Evolutionary conservation across 2,113 vertebrate genomes (phyloP).

Genomic region (Hyperoodon ampullatus): DNA sequence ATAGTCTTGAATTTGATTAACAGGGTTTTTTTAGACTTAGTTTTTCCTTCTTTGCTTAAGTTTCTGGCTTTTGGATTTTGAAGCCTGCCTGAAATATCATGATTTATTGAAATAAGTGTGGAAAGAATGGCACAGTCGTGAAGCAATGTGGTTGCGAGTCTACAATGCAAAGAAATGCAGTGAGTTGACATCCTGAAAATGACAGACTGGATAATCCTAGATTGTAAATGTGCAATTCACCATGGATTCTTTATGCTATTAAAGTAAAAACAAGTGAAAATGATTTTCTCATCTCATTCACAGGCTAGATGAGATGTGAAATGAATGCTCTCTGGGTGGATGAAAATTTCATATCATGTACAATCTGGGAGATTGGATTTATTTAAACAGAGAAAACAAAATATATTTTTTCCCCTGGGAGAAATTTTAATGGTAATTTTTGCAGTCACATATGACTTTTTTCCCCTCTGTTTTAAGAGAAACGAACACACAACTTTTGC

Average conservation of each 20-base stretch:
- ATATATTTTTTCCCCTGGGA: neutral
- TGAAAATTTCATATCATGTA: slow-evolving; percentile 49
- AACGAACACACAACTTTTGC: neutral
- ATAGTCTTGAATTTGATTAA: slow-evolving; percentile 62
- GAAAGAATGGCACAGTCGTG: neutral
- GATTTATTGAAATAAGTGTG: slow-evolving; percentile 51
- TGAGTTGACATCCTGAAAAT: slow-evolving; percentile 56
- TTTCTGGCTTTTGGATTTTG: slow-evolving; percentile 52
- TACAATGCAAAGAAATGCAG: neutral
- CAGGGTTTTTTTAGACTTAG: neutral
- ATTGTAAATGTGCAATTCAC: slow-evolving; percentile 9
- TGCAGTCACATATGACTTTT: neutral
- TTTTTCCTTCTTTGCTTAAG: slow-evolving; percentile 29
- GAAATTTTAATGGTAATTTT: slow-evolving; percentile 51
- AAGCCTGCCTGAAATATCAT: neutral
- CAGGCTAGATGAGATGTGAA: slow-evolving; percentile 69
- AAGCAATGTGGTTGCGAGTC: neutral
- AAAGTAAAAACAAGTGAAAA: neutral
- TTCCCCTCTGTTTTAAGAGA: neutral
- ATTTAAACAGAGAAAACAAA: slow-evolving; percentile 45
- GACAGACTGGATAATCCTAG: neutral
- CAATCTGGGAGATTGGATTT: neutral
- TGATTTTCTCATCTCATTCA: slow-evolving; percentile 54
- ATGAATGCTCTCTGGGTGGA: slow-evolving; percentile 19
- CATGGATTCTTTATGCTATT: neutral